Base-by-base conservation (phyloP, 2,888 invertebrate species). In the Aporophyla lueneburgensis region DNA sequence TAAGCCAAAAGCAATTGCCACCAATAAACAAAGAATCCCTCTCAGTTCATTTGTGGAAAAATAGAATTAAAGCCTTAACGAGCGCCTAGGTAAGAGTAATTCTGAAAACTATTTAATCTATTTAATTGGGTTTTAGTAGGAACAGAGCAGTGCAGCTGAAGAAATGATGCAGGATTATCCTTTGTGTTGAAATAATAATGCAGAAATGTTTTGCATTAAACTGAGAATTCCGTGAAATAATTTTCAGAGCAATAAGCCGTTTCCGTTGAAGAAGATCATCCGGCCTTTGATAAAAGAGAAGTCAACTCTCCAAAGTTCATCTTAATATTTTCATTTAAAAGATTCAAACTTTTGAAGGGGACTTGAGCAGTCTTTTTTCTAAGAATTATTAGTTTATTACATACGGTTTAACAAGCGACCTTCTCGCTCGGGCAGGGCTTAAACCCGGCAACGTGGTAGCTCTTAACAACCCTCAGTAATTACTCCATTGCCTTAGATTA, bases 401-500 rank as follows among this genome's bases (percentile, higher is more conserved):
- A 74, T 62, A 82, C 66, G 71, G 51, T 73, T 49, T 71, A 71
- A 69, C 59, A 69, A 85, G 73, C 46, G 67, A 72, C 80, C 72
- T 70, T 62, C 61, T 71, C 49, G 68, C 33, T 6, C 21, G 71
- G 65, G 65, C 27, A 61, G 40, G 65, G 43, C 61, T 62, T 59
- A 75, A 58, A 63, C 51, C 46, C 51, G 40, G 46, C 61, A 76
- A 80, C 78, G 81, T 79, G 80, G 69, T 75, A 58, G 77, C 53
- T 67, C 59, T 69, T 59, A 77, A 77, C 72, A 77, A 73, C 81
- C 80, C 69, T 58, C 46, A 27, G 61, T 87, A 86, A 87, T 83
- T 79, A 58, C 75, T 24, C 63, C 86, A 77, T 81, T 83, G 84
- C 68, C 75, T 81, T 76, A 73, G 74, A 87, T 86, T 81, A 86